Evolutionary conservation across 2,888 invertebrate species (phyloP), one percentile per base, ranked within the genome.

Genomic region (Venusia cambrica): DNA sequence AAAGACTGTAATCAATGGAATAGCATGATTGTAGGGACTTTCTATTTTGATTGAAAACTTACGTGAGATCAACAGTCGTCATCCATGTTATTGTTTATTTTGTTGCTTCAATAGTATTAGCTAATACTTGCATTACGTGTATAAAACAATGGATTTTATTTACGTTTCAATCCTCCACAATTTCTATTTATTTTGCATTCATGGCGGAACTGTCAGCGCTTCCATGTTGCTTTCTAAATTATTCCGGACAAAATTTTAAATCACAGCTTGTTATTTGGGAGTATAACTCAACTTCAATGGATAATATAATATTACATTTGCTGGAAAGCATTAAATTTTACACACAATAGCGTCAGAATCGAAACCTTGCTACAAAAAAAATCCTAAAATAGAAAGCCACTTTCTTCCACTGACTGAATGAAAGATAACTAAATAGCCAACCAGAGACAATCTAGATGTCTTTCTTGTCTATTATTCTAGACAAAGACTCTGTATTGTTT

Each of bases 141-240:
- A 28, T 41, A 48, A 43, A 50, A 53, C 54, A 59, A 57, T 52
- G 53, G 48, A 54, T 54, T 41, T 51, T 54, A 47, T 32, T 47
- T 40, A 50, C 45, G 54, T 68, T 48, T 46, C 45, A 51, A 51
- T 84, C 83, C 85, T 84, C 72, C 69, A 68, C 69, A 84, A 77
- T 84, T 81, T 81, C 78, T 87, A 88, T 88, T 88, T 87, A 87
- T 87, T 87, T 87, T 87, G 87, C 87, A 84, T 88, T 87, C 87
- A 88, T 88, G 87, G 87, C 87, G 87, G 87, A 88, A 88, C 87
- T 88, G 87, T 88, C 87, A 87, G 71, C 70, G 83, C 87, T 87
- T 87, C 87, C 87, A 88, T 88, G 87, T 87, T 88, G 87, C 87
- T 87, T 87, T 87, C 87, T 87, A 79, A n/a, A 71, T 58, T 63